These are phyloP conservation scores for Eilema griseolum DNA, from an alignment of 2,888 invertebrate genomes.

Conservation along the genomic window DNA sequence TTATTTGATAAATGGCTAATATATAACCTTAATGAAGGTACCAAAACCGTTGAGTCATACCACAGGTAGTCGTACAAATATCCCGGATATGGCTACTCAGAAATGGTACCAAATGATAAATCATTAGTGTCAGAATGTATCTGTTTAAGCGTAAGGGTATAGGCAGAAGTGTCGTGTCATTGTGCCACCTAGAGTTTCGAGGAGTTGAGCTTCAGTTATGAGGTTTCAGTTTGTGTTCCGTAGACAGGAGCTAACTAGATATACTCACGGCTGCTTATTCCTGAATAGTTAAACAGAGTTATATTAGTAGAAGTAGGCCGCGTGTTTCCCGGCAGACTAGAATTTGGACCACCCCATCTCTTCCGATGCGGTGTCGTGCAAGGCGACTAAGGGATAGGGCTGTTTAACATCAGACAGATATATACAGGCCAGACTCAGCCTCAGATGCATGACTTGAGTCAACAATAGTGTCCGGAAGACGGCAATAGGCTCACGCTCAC, in stretches of 20 bases:
- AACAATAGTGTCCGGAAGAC: no score
- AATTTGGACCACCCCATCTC: no score
- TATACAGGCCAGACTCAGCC: no score
- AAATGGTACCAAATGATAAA: conserved; percentile 63
- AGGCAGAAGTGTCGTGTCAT: conserved; percentile 43
- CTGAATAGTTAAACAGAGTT: no score
- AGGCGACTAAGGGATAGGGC: no score
- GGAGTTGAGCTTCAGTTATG: background rate
- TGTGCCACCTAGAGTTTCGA: conserved; percentile 42
- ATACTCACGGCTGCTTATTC: background rate
- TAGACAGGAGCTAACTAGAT: conserved; percentile 10
- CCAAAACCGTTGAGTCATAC: conserved; percentile 19
- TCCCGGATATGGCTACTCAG: conserved; percentile 27
- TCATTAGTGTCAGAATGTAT: conserved; percentile 67
- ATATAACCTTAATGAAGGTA: conserved; percentile 2
- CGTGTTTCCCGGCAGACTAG: no score
- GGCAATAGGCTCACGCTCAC: no score
- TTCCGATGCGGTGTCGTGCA: no score
- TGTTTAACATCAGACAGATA: no score
- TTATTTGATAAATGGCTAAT: background rate
- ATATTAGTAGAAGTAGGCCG: no score
- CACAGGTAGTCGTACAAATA: conserved; percentile 16
- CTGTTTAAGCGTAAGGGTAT: conserved; percentile 34
- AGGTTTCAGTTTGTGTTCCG: conserved; percentile 35
- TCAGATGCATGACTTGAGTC: no score